Base-by-base conservation (phyloP, 2,888 invertebrate species). In the Cephonodes hylas region DNA sequence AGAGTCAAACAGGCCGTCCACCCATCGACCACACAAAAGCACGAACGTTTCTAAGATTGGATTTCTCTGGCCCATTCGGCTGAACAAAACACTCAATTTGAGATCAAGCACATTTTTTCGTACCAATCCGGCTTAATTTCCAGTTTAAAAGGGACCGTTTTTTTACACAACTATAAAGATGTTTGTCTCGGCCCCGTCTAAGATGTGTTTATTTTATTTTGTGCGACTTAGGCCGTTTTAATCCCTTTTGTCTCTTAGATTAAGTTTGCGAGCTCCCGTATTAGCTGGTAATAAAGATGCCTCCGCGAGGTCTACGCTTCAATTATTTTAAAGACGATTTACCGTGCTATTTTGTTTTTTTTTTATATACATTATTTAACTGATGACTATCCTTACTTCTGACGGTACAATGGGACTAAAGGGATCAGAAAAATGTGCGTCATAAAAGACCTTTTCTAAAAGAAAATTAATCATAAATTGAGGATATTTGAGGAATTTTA, bases 31-130 rank as follows among this genome's bases (percentile, higher is more conserved):
- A 61, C 67, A 73, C 68, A 69, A 71, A 70, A 71, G 71, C 69
- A 74, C 64, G 66, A 69, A 63, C 62, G 63, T 60, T 62, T 42
- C 62, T 20, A 56, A 74, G 73, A 81, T 80, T 77, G 76, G 75
- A 79, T 79, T 75, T 70, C 74, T 64, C 69, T 70, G 61, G 69
- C 72, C 71, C 72, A 73, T 68, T 73, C 67, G 71, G 67, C 70
- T 71, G 83, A 80, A 84, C 84, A 83, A 84, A 83, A 84, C 83
- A 80, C 78, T 78, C 81, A 79, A 86, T 85, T 84, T 83, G 66
- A 78, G 79, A 82, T 79, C 76, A 75, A 76, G 76, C 75, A 73
- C 75, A 76, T 79, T 78, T 79, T 80, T 79, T 75, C 74, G 69
- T 70, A 68, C 67, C 77, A 78, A 77, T 77, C 63, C 13, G 61